phyloP scores from a whole-genome alignment of 1,140 invertebrate species.

The Drosophila pectinifera region DNA sequence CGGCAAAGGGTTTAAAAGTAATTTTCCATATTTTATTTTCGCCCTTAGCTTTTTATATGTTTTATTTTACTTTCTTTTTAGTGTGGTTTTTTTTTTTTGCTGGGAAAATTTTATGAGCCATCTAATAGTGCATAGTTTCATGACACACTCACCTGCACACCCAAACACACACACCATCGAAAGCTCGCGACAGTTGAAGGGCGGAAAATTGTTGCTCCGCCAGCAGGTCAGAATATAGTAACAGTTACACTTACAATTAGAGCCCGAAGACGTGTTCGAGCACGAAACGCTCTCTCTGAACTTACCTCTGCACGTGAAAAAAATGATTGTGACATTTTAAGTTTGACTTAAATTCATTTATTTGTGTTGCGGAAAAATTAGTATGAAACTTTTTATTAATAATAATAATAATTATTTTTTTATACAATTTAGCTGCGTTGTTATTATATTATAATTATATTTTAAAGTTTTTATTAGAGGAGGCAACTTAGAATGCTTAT shows the following conservation, averaged over 20 bases:
- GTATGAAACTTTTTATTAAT: neutral
- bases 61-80: neutral
- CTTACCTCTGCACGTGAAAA: slow-evolving; percentile 4
- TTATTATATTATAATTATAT: too few species aligned
- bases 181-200: slow-evolving; percentile 22
- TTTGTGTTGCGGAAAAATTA: neutral
- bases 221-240: slow-evolving; percentile 26
- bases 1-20: slow-evolving; percentile 22
- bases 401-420: neutral
- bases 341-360: neutral
- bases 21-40: slow-evolving; percentile 42
- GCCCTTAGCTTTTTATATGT: neutral
- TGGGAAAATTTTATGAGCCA: slow-evolving; percentile 38
- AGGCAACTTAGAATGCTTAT: too few species aligned
- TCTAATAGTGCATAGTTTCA: slow-evolving; percentile 39
- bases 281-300: slow-evolving; percentile 9
- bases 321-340: neutral
- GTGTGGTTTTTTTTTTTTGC: slow-evolving; percentile 5
- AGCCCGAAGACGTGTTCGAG: slow-evolving; percentile 34
- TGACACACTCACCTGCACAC: slow-evolving; percentile 11
- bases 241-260: slow-evolving; percentile 34
- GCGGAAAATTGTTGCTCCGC: slow-evolving; percentile 75
- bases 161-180: slow-evolving; percentile 16
- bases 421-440: too few species aligned
- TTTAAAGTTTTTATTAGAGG: too few species aligned